These are phyloP conservation scores for Carterocephalus palaemon DNA, from an alignment of 2,888 invertebrate genomes.

Conservation along the genomic window DNA sequence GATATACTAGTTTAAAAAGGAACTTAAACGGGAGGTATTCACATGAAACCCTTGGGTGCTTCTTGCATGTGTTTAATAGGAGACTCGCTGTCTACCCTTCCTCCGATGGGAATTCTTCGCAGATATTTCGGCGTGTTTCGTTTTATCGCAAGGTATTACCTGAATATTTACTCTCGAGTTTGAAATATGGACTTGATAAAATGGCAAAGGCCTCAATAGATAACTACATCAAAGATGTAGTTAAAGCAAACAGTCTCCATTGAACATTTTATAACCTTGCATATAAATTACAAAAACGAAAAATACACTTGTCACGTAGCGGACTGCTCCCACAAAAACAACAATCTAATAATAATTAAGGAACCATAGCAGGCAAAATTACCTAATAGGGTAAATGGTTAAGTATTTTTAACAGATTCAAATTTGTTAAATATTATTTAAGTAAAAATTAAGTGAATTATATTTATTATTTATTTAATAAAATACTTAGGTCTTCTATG, in stretches of 20 bases:
- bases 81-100: background rate
- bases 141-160: constrained; percentile 9
- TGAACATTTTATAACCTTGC: constrained; percentile 16
- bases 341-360: no score
- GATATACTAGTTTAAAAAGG: background rate
- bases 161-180: constrained; percentile 2
- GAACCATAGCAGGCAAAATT: no score
- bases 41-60: background rate
- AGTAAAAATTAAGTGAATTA: no score
- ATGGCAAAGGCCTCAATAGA: constrained; percentile 8
- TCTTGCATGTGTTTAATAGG: constrained; percentile 1
- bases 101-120: background rate
- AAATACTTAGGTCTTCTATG: no score
- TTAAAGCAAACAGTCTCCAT: background rate
- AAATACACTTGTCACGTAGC: no score
- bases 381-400: no score
- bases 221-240: no score
- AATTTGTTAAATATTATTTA: no score
- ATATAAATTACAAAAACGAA: no score
- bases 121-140: background rate
- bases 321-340: no score
- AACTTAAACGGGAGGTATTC: background rate
- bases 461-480: no score
- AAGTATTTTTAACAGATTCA: no score
- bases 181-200: constrained; percentile 13